These are phyloP conservation scores for Bombyx huttoni DNA, from an alignment of 2,888 invertebrate genomes.

Conservation along the genomic window DNA sequence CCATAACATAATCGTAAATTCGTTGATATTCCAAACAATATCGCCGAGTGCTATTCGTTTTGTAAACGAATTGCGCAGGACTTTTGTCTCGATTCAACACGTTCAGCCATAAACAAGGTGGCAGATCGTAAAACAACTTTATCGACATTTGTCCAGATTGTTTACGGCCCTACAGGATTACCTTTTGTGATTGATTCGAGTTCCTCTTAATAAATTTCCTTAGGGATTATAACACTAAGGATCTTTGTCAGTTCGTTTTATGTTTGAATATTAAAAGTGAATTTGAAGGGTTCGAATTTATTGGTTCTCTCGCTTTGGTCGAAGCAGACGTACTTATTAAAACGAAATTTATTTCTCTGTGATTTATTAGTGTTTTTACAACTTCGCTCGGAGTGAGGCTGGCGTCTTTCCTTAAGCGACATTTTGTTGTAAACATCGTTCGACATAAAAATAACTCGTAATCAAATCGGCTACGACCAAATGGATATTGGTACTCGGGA, in stretches of 20 bases:
- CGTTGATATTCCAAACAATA: constrained; percentile 37
- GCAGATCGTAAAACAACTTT: constrained; percentile 59
- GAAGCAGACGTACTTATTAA: constrained; percentile 34
- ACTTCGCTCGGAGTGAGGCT: constrained; percentile 6
- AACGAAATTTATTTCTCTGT: constrained; percentile 33
- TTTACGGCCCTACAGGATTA: constrained; percentile 60
- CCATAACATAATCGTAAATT: constrained; percentile 43
- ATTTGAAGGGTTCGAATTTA: constrained; percentile 34
- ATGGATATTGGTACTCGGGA: constrained; percentile 58
- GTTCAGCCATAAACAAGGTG: constrained; percentile 58
- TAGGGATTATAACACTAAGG: constrained; percentile 28
- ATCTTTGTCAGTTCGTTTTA: constrained; percentile 48
- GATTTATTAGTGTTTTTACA: constrained; percentile 30
- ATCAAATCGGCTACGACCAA: constrained; percentile 54
- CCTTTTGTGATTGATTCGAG: constrained; percentile 61
- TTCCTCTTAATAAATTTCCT: constrained; percentile 49
- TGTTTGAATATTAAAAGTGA: constrained; percentile 36
- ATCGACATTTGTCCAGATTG: constrained; percentile 53
- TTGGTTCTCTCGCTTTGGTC: constrained; percentile 27
- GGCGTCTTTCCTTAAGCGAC: background rate
- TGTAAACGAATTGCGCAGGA: constrained; percentile 40
- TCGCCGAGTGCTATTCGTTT: constrained; percentile 42
- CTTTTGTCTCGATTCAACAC: constrained; percentile 44
- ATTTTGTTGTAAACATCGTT: background rate
- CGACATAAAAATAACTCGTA: constrained; percentile 34